phyloP scores from a whole-genome alignment of 2,888 invertebrate species.

The Scaptomyza reducta region DNA sequence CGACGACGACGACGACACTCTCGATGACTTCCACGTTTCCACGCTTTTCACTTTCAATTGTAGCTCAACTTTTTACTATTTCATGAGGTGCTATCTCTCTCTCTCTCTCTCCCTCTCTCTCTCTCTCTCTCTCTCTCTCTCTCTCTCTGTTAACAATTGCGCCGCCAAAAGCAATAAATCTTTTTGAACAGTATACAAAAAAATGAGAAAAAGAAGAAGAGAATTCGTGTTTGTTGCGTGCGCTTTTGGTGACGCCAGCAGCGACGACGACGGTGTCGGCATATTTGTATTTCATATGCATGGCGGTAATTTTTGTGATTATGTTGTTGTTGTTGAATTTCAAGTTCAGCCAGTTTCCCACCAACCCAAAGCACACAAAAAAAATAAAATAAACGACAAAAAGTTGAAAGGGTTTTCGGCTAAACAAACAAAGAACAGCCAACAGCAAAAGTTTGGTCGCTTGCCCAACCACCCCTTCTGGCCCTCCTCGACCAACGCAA shows the following conservation, averaged over 20 bases:
- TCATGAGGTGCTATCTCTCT: constrained; percentile 46
- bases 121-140: constrained; percentile 16
- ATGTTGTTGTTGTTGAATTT: constrained; percentile 67
- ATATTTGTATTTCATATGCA: constrained; percentile 78
- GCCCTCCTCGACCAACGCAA: not conserved
- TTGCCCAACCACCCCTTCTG: constrained; percentile 14
- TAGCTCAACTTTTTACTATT: constrained; percentile 75
- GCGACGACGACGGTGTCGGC: constrained; percentile 30
- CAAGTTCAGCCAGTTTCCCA: constrained; percentile 76
- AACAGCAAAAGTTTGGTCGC: constrained; percentile 18
- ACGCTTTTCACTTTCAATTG: constrained; percentile 82
- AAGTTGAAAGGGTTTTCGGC: constrained; percentile 65
- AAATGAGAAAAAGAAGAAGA: constrained; percentile 29
- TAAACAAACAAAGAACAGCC: constrained; percentile 44
- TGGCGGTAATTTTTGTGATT: constrained; percentile 77
- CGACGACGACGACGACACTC: constrained; percentile 58
- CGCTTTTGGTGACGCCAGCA: constrained; percentile 48
- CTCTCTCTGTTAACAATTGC: constrained; percentile 65
- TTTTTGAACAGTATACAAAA: constrained; percentile 53
- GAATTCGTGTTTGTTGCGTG: constrained; percentile 71
- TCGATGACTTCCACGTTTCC: constrained; percentile 80
- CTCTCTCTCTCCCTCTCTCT: constrained; percentile 9
- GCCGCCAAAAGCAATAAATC: constrained; percentile 79
- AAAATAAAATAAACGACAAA: constrained; percentile 10
- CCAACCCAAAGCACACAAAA: constrained; percentile 19